phyloP scores from a whole-genome alignment of 1,140 invertebrate species.

The Drosophila oshimai region DNA sequence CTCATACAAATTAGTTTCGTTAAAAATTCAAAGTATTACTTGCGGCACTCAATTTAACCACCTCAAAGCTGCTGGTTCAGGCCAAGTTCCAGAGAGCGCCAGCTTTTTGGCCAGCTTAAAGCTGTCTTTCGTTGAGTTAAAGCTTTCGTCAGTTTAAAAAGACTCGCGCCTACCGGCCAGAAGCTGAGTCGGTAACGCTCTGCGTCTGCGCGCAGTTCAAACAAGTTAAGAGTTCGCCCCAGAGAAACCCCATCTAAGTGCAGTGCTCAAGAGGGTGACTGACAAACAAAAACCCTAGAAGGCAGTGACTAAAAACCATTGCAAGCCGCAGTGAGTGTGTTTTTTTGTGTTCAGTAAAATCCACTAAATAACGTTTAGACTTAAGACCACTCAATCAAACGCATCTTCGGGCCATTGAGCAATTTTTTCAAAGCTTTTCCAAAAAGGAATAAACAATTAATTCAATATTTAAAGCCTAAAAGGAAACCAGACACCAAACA shows the following conservation, averaged over 20 bases:
- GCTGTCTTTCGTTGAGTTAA: slow-evolving; percentile 15
- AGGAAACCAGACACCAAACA: slow-evolving; percentile 49
- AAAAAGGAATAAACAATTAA: slow-evolving; percentile 57
- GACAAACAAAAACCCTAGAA: slow-evolving; percentile 18
- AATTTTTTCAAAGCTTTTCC: slow-evolving; percentile 33
- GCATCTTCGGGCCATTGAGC: slow-evolving; percentile 20
- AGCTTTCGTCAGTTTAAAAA: slow-evolving; percentile 55
- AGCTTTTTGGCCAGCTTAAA: slow-evolving; percentile 26
- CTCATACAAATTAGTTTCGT: background rate
- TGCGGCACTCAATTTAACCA: background rate
- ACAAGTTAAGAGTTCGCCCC: slow-evolving; percentile 28
- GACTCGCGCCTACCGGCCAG: slow-evolving; percentile 43
- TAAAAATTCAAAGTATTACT: background rate
- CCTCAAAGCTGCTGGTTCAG: background rate
- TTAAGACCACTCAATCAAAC: slow-evolving; percentile 4
- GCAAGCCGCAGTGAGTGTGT: slow-evolving; percentile 3
- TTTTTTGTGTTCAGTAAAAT: slow-evolving; percentile 16
- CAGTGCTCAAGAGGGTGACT: slow-evolving; percentile 19
- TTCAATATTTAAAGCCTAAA: slow-evolving; percentile 39
- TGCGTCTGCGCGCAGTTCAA: slow-evolving; percentile 77
- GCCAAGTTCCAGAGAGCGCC: background rate
- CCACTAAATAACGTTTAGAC: background rate
- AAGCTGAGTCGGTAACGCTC: slow-evolving; percentile 68
- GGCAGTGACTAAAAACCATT: slow-evolving; percentile 17
- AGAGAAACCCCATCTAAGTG: slow-evolving; percentile 4